phyloP scores from a whole-genome alignment of 1,140 invertebrate genomes.

The Magallana angulata region DNA sequence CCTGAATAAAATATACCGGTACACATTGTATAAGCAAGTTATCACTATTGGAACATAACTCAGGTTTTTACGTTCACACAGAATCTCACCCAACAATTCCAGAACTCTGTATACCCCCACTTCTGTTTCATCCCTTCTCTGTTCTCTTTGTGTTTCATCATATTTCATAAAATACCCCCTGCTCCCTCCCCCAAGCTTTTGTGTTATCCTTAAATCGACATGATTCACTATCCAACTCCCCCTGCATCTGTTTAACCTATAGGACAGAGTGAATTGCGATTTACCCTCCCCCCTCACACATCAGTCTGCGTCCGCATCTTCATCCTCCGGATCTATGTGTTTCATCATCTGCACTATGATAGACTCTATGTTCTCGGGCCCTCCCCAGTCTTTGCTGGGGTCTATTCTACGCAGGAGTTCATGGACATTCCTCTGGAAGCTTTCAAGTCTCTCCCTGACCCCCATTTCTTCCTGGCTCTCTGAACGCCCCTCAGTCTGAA shows the following conservation, averaged over 20 bases:
- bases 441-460: conserved; percentile 43
- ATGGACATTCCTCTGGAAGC: conserved; percentile 65
- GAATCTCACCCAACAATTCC: too few relatives aligned
- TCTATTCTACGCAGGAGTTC: conserved; percentile 68
- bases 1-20: too few relatives aligned
- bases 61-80: too few relatives aligned
- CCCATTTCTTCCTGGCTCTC: conserved; percentile 25
- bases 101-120: too few relatives aligned
- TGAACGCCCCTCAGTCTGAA: neutral
- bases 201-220: too few relatives aligned
- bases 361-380: conserved; percentile 62
- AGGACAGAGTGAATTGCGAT: too few relatives aligned
- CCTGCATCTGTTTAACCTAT: too few relatives aligned
- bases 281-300: too few relatives aligned
- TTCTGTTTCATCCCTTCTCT: neutral
- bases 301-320: neutral
- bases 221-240: too few relatives aligned
- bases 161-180: neutral
- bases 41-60: too few relatives aligned
- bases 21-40: too few relatives aligned
- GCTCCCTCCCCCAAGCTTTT: too few relatives aligned
- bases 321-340: conserved; percentile 24
- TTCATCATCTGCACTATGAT: conserved; percentile 70
- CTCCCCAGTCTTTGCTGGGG: conserved; percentile 66
- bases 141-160: neutral